These are phyloP conservation scores for Fregetta grallaria DNA, from an alignment of 2,113 vertebrate species.

Conservation along the genomic window DNA sequence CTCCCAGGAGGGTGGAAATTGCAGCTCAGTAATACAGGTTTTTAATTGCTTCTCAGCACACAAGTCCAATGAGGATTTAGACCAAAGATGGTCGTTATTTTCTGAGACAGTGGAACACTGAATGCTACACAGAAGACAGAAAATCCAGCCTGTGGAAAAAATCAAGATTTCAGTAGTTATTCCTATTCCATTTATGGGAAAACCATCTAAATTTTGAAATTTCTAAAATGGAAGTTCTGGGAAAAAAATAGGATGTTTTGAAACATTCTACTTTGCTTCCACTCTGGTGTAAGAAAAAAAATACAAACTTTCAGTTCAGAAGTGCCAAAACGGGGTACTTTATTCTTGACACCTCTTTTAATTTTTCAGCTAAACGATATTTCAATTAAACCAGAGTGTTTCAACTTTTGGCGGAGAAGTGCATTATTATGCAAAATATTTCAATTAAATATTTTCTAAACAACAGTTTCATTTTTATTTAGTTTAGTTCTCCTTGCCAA, in stretches of 20 bases:
- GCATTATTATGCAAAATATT: not conserved
- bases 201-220: not conserved
- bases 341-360: not conserved
- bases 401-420: not conserved
- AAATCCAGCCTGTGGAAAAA: not conserved
- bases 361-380: not conserved
- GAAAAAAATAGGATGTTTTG: not conserved
- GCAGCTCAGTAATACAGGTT: not conserved
- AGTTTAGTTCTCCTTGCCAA: not conserved
- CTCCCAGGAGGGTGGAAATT: not conserved
- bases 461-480: not conserved
- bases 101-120: not conserved
- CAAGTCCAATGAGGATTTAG: not conserved
- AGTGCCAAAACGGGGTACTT: not conserved
- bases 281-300: not conserved
- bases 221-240: not conserved
- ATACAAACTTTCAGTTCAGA: not conserved
- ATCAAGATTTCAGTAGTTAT: not conserved
- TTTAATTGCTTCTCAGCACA: not conserved
- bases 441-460: not conserved
- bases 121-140: not conserved
- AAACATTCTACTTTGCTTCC: not conserved
- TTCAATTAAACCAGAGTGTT: not conserved
- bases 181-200: not conserved
- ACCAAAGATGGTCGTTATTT: not conserved